These are phyloP conservation scores for Bombyx mandarina DNA, from an alignment of 1,140 invertebrate species.

Conservation along the genomic window DNA sequence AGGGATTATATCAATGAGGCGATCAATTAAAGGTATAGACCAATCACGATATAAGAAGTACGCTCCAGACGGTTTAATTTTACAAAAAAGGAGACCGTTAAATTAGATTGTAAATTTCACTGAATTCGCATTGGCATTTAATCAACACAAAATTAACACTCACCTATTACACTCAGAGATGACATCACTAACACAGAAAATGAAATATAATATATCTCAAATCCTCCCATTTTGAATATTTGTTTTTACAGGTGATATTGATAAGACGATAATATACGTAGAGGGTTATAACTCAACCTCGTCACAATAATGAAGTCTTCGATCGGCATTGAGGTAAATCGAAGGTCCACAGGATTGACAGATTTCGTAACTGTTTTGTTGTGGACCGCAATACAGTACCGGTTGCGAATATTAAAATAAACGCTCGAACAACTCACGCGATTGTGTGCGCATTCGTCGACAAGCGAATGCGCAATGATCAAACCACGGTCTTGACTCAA, in stretches of 20 bases:
- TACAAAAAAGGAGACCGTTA: too few species aligned
- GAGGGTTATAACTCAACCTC: constrained; percentile 26
- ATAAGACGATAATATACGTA: constrained; percentile 41
- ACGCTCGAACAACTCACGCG: constrained; percentile 27
- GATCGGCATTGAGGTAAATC: constrained; percentile 33
- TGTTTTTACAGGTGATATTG: constrained; percentile 16
- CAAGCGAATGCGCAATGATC: constrained; percentile 53
- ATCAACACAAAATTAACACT: constrained; percentile 15
- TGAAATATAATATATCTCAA: constrained; percentile 21
- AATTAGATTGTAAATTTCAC: too few species aligned
- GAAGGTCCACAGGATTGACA: constrained; percentile 33
- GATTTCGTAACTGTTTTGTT: constrained; percentile 27
- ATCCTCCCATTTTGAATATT: constrained; percentile 34
- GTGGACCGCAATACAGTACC: constrained; percentile 20
- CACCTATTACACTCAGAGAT: constrained; percentile 35
- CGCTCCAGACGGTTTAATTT: too few species aligned
- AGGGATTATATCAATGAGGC: too few species aligned
- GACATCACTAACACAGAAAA: constrained; percentile 31
- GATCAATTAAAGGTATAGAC: too few species aligned
- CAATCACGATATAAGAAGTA: too few species aligned
- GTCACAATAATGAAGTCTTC: constrained; percentile 31
- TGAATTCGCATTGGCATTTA: background rate
- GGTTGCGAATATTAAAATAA: constrained; percentile 15
- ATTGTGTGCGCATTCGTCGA: constrained; percentile 46
- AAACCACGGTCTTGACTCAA: constrained; percentile 13